Conservation (phyloP, 2,888 invertebrate genomes). For the Trachelus tabidus region DNA sequence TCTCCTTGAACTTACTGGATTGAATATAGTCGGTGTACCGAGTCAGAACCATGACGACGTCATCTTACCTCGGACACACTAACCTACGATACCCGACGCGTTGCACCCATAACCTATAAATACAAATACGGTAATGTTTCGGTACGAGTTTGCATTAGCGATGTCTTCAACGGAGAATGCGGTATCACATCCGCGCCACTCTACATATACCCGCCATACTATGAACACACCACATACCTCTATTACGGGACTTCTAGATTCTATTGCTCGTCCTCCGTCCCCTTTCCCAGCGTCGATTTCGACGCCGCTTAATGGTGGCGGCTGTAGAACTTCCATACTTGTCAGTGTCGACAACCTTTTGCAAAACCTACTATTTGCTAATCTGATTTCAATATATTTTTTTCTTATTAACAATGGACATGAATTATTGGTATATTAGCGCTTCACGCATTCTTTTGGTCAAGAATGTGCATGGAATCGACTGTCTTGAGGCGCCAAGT, state of each 20-base stretch:
- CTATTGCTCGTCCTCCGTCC: not conserved
- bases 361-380: not conserved
- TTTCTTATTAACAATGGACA: not conserved
- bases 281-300: not conserved
- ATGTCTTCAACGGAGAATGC: not conserved
- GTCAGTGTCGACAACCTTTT: not conserved
- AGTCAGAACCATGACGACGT: conserved; percentile 4
- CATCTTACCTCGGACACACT: conserved; percentile 2
- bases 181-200: not conserved
- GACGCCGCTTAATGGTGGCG: not conserved
- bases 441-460: not conserved
- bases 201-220: not conserved
- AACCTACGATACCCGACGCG: conserved; percentile 12
- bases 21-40: not conserved
- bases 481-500: not conserved
- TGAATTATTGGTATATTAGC: not conserved
- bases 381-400: not conserved
- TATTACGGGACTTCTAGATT: not conserved
- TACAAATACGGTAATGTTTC: not conserved
- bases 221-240: not conserved
- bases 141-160: not conserved
- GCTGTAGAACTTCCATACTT: not conserved
- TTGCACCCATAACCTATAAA: conserved; percentile 1
- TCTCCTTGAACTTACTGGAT: conserved; percentile 17
- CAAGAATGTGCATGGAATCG: not conserved